Conservation (phyloP, 2,888 invertebrate genomes). For the Carabus problematicus region DNA sequence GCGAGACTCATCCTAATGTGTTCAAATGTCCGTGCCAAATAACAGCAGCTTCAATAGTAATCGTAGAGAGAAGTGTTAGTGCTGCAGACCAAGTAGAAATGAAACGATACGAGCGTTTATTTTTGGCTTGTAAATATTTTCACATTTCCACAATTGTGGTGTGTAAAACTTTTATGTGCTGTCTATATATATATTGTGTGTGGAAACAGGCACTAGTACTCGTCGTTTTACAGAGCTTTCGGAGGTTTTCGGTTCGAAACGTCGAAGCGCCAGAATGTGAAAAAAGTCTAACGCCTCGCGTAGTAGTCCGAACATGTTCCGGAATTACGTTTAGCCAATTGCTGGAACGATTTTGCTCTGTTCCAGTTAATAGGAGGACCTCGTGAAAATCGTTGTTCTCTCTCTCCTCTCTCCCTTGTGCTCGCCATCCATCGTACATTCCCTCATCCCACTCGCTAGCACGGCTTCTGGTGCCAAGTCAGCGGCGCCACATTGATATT, state of each 20-base stretch:
- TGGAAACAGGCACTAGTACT: slow-evolving; percentile 9
- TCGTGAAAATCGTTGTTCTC: slow-evolving; percentile 4
- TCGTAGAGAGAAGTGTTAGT: too few relatives aligned
- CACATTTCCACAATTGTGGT: slow-evolving; percentile 12
- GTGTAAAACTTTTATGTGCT: slow-evolving; percentile 7
- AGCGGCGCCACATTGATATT: too few relatives aligned
- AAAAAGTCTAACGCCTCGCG: neutral
- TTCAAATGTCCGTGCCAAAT: too few relatives aligned
- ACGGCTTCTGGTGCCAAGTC: too few relatives aligned
- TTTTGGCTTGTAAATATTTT: slow-evolving; percentile 14
- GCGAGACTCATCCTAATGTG: too few relatives aligned
- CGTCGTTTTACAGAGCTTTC: neutral
- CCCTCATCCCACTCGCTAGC: too few relatives aligned
- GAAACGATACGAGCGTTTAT: neutral
- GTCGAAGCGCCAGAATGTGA: neutral
- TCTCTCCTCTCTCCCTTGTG: neutral
- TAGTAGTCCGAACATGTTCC: slow-evolving; percentile 36
- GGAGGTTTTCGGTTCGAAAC: slow-evolving; percentile 1
- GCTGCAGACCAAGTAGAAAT: too few relatives aligned
- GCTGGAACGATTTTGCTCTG: slow-evolving; percentile 37
- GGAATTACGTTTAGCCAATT: slow-evolving; percentile 40
- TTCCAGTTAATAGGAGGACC: slow-evolving; percentile 14
- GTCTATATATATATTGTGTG: neutral
- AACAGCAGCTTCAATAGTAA: too few relatives aligned
- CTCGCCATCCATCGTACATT: too few relatives aligned